A percentile compares a stretch with the other conserved stretches of the same genome.
These are phyloP conservation scores for Seira musarum DNA, from an alignment of 2,888 invertebrate genomes.

Conservation along the genomic window DNA sequence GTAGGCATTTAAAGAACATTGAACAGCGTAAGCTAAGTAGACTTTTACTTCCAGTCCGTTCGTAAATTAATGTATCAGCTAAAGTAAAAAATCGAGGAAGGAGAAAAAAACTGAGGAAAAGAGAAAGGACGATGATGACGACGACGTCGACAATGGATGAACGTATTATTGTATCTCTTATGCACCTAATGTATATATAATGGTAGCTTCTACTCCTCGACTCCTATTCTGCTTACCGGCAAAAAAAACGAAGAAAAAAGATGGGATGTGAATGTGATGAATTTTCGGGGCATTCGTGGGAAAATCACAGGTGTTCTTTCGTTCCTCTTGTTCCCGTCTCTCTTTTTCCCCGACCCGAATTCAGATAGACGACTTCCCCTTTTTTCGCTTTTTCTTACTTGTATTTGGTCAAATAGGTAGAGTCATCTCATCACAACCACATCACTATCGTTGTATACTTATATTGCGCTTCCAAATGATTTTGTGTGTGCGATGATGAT, in stretches of 20 bases:
- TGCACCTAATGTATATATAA: conserved; percentile 48
- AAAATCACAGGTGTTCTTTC: conserved; percentile 66
- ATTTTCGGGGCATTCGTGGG: conserved; percentile 68
- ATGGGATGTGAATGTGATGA: conserved; percentile 67
- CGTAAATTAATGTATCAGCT: conserved; percentile 37
- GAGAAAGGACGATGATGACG: background rate
- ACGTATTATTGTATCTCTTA: conserved; percentile 38
- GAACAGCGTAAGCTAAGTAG: conserved; percentile 38
- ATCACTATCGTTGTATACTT: too few relatives aligned
- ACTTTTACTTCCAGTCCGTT: too few relatives aligned
- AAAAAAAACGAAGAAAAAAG: conserved; percentile 48
- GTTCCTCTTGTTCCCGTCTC: conserved; percentile 65
- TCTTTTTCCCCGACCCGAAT: conserved; percentile 63
- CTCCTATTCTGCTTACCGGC: conserved; percentile 43
- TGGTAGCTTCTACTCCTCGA: too few relatives aligned
- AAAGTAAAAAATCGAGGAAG: conserved; percentile 22
- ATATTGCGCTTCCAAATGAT: too few relatives aligned
- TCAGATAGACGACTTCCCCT: conserved; percentile 53
- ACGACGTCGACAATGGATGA: conserved; percentile 20
- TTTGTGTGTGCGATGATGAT: too few relatives aligned
- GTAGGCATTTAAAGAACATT: conserved; percentile 14
- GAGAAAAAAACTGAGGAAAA: conserved; percentile 38
- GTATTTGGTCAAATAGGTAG: conserved; percentile 35
- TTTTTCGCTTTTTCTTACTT: conserved; percentile 28
- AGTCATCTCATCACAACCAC: conserved; percentile 35